These are phyloP conservation scores for Drosophila pseudoananassae DNA, from an alignment of 1,140 invertebrate genomes.

Conservation along the genomic window DNA sequence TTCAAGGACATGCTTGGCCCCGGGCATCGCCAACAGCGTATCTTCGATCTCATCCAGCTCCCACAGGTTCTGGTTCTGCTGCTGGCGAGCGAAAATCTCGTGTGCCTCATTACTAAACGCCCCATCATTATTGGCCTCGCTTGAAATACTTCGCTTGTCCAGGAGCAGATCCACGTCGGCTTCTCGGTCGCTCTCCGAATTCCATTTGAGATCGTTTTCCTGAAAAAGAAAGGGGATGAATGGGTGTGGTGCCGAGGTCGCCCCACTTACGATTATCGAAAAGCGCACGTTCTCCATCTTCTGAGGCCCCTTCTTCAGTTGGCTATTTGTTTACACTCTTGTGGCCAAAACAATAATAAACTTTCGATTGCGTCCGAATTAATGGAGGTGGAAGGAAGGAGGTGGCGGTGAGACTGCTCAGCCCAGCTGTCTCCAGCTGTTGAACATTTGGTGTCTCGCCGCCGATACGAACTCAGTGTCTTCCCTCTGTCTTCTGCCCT, in stretches of 20 bases:
- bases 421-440: conserved; percentile 44
- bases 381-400: neutral
- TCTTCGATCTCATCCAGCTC: conserved; percentile 81
- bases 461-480: neutral
- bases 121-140: conserved; percentile 84
- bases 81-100: conserved; percentile 69
- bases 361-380: conserved; percentile 26
- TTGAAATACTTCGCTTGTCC: conserved; percentile 84
- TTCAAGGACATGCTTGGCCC: conserved; percentile 84
- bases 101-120: conserved; percentile 80
- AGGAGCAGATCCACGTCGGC: conserved; percentile 67
- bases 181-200: conserved; percentile 69
- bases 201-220: conserved; percentile 83
- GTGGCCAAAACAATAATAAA: conserved; percentile 63
- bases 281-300: conserved; percentile 83
- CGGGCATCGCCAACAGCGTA: conserved; percentile 84
- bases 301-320: conserved; percentile 37
- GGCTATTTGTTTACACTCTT: conserved; percentile 55
- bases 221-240: conserved; percentile 52
- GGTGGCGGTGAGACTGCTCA: conserved; percentile 3
- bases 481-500: neutral
- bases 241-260: neutral
- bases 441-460: conserved; percentile 26
- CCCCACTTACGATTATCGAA: conserved; percentile 80
- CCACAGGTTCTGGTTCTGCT: conserved; percentile 84